These are phyloP conservation scores for Opisthocomus hoazin DNA, from an alignment of 2,113 vertebrate species.

Conservation along the genomic window DNA sequence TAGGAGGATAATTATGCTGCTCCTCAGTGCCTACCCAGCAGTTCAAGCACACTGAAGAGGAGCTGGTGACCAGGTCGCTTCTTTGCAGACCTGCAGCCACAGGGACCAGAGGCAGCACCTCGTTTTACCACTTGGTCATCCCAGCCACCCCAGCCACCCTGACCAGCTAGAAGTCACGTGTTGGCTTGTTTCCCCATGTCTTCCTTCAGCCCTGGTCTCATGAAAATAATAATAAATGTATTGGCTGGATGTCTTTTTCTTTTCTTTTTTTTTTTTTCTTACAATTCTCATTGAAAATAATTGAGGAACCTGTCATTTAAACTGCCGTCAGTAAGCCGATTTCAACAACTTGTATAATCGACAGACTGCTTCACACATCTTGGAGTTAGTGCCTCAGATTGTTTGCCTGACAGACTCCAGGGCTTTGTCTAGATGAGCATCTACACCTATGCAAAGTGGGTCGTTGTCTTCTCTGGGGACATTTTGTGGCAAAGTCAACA, in stretches of 20 bases:
- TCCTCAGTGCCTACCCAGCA: not conserved
- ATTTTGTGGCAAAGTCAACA: not conserved
- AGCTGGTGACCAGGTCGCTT: not conserved
- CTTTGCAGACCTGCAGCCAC: not conserved
- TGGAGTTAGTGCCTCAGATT: not conserved
- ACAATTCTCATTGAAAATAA: not conserved
- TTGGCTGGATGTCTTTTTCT: not conserved
- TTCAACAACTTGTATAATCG: not conserved
- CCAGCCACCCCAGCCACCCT: not conserved
- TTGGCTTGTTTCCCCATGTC: not conserved
- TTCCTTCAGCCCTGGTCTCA: not conserved
- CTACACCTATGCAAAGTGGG: not conserved
- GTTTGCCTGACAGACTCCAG: not conserved
- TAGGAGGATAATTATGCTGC: not conserved
- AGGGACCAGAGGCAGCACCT: not conserved
- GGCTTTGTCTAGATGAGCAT: not conserved
- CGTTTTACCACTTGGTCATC: not conserved
- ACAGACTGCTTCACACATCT: not conserved
- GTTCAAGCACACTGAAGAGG: not conserved
- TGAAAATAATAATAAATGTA: not conserved
- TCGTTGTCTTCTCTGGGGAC: not conserved
- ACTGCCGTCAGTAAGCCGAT: not conserved
- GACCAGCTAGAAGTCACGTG: not conserved
- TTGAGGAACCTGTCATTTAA: not conserved
- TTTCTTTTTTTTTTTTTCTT: too few relatives aligned